Percentiles rank a stretch among this genome's conserved stretches.
phyloP scores from a whole-genome alignment of 2,888 invertebrate species.

The Drosophila infuscata region DNA sequence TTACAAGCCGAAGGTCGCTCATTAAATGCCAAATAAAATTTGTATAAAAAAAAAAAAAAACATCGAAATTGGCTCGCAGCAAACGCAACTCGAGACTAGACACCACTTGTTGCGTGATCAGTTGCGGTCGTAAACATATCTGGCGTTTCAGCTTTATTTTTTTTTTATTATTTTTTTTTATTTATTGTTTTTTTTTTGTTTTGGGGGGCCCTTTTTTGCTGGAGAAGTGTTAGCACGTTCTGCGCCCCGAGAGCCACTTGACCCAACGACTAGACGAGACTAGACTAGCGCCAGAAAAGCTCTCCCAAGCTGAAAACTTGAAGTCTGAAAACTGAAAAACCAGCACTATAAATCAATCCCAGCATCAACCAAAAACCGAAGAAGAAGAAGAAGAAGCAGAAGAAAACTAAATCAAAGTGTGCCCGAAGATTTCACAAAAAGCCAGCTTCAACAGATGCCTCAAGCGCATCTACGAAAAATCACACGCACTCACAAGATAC shows the following conservation, averaged over 20 bases:
- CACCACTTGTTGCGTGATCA: constrained; percentile 72
- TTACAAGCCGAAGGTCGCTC: constrained; percentile 80
- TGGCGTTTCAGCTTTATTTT: constrained; percentile 3
- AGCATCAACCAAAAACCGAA: constrained; percentile 29
- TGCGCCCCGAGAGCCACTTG: constrained; percentile 57
- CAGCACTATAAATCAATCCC: constrained; percentile 71
- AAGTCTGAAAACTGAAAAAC: constrained; percentile 17
- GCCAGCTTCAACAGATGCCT: constrained; percentile 33
- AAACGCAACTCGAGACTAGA: constrained; percentile 44
- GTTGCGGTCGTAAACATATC: constrained; percentile 53
- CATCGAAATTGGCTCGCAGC: constrained; percentile 68
- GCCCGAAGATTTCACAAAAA: constrained; percentile 64
- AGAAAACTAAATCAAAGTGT: constrained; percentile 71
- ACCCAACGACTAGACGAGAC: constrained; percentile 37
- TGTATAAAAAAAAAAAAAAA: constrained; percentile 49
- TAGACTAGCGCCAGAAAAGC: constrained; percentile 52
- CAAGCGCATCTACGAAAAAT: constrained; percentile 55
- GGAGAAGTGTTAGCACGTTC: constrained; percentile 77
- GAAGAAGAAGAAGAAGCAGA: constrained; percentile 5
- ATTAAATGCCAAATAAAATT: constrained; percentile 81
- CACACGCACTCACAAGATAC: constrained; percentile 55
- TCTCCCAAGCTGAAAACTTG: constrained; percentile 37
- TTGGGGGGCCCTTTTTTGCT: constrained; percentile 13
- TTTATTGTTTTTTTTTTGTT: neutral
- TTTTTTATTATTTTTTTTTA: neutral